Base-by-base conservation (phyloP, 2,888 invertebrate genomes). In the Plagiodera versicolora region DNA sequence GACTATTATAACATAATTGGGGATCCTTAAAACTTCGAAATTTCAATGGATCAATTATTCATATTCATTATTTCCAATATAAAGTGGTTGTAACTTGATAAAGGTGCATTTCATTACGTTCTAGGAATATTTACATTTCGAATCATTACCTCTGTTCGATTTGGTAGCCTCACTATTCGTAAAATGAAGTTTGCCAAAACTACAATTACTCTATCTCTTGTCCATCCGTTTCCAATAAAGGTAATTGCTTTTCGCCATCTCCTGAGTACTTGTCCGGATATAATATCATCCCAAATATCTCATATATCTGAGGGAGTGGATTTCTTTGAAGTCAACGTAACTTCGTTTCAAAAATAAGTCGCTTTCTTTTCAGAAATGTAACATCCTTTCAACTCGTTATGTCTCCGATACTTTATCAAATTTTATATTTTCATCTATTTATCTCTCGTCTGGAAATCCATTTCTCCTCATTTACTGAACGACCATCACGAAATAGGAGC, bases 361-460 rank as follows among this genome's bases (percentile, higher is more conserved):
- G 18, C 17, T 53, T 44, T 53, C 45, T 24, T 53, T 45, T 44
- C n/a, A 24, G 20, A 44, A 20, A 19, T 14, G 35, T 39, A 14
- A 39, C 35, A 39, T 52, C 52, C 44, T 24, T 28, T 44, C 53
- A 28, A 53, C 53, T 53, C 45, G 53, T 53, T 53, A 53, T 45
- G 45, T 39, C 28, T 53, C 44, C 53, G 53, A 53, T 53, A 53
- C 44, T 53, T 45, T 53, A 53, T 53, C 53, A 53, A 53, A 53
- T 53, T 39, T 53, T 20, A 53, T 53, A 53, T 53, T 44, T 53
- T 16, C 53, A 53, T 24, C n/a, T n/a, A 53, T 44, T 14, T 53
- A 53, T 18, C 44, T 44, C 24, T 35, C 24, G 28, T 44, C 44
- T 10, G 53, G 6, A 17, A 28, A 53, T 53, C 44, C 45, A 53